These are phyloP conservation scores for Rhinolophus sinicus DNA, from an alignment of 2,113 vertebrate genomes.

Conservation along the genomic window DNA sequence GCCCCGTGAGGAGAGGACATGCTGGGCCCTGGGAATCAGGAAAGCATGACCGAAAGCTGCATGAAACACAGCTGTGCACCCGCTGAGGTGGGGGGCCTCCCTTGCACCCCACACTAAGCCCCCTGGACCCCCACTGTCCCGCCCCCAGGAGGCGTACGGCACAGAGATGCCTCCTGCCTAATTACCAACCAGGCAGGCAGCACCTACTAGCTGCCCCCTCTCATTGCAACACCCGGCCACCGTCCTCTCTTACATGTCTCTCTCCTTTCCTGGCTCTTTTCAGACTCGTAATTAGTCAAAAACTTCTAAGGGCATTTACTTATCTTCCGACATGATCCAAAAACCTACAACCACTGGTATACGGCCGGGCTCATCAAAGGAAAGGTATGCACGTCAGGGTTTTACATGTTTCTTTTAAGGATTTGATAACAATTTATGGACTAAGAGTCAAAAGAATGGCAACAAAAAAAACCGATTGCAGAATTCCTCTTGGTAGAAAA, in stretches of 20 bases:
- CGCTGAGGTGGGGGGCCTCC: no score
- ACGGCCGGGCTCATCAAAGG: background rate
- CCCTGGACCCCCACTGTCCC: no score
- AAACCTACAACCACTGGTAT: background rate
- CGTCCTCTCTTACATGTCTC: fast-evolving
- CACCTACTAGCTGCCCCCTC: fast-evolving
- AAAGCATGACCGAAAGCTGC: no score
- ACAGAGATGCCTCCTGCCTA: no score
- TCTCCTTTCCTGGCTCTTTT: background rate
- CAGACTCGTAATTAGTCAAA: conserved; percentile 40
- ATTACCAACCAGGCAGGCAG: no score
- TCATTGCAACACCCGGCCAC: fast-evolving
- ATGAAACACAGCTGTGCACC: no score
- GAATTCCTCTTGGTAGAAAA: conserved; percentile 1
- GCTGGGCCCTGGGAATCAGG: no score
- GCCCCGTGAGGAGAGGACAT: no score
- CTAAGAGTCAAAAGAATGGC: background rate
- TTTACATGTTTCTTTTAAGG: background rate
- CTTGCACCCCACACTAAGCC: no score
- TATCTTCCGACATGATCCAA: background rate
- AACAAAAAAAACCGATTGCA: background rate
- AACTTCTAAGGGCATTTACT: background rate
- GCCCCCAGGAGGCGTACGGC: no score
- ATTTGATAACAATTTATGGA: background rate
- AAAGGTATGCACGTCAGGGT: fast-evolving